These are phyloP conservation scores for Gorilla gorilla DNA, from an alignment of 2,113 vertebrate genomes.

Conservation along the genomic window DNA sequence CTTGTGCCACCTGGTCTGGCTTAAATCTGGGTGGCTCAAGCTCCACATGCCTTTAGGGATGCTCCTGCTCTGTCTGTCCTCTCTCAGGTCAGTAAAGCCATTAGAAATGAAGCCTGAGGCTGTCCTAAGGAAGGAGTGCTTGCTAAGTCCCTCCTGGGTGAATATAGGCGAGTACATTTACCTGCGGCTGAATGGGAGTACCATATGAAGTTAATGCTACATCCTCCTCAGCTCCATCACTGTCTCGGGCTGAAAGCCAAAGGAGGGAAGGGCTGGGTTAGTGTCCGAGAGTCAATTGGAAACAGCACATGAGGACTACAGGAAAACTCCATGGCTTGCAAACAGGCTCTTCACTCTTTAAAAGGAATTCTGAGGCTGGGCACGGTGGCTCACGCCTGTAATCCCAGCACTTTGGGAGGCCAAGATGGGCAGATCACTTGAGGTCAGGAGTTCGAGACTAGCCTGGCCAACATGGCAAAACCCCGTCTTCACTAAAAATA, in stretches of 20 bases:
- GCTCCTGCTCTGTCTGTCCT: neutral
- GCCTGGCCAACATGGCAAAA: too few species aligned
- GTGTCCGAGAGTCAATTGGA: constrained; percentile 11
- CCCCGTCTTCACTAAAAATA: too few species aligned
- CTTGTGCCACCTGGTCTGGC: accelerated
- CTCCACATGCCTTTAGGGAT: neutral
- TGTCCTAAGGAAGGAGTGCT: neutral
- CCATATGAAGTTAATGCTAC: constrained; percentile 81
- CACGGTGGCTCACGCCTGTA: too few species aligned
- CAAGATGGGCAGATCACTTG: too few species aligned
- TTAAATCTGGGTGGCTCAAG: neutral
- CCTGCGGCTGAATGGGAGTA: constrained; percentile 74
- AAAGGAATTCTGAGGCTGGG: neutral
- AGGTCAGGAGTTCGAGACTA: too few species aligned
- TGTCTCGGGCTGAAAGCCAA: constrained; percentile 85
- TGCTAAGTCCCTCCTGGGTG: constrained; percentile 5
- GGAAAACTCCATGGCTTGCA: neutral
- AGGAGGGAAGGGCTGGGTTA: constrained; percentile 77
- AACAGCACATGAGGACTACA: neutral
- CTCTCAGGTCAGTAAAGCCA: neutral
- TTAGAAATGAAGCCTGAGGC: neutral
- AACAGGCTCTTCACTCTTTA: neutral
- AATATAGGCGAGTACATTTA: constrained; percentile 74
- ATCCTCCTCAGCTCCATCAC: constrained; percentile 79
- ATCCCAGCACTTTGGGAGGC: too few species aligned